Evolutionary conservation across 1,140 invertebrate genomes (phyloP).

Genomic region (Cepaea nemoralis): DNA sequence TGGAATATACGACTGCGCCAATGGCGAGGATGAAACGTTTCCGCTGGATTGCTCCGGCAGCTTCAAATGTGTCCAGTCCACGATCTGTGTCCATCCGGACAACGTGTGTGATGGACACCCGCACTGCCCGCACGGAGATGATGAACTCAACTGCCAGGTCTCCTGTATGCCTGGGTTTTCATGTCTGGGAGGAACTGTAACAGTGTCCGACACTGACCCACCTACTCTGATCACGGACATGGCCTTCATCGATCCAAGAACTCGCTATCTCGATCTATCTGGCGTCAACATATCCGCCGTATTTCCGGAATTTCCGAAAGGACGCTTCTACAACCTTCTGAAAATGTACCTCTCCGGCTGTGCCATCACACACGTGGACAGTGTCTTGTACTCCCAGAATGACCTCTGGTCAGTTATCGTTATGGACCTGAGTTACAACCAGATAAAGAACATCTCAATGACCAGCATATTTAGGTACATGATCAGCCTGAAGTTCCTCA

Average conservation of each 20-base stretch:
- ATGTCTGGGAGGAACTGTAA: neutral
- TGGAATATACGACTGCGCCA: constrained; percentile 14
- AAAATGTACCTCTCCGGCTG: constrained; percentile 8
- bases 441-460: neutral
- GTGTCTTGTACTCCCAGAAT: constrained; percentile 6
- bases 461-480: constrained; percentile 25
- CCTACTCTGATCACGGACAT: neutral
- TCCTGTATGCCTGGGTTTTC: constrained; percentile 1
- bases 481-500: constrained; percentile 17
- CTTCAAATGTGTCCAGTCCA: constrained; percentile 6
- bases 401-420: constrained; percentile 11
- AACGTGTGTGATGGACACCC: constrained; percentile 26
- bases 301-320: constrained; percentile 27
- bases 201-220: neutral
- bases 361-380: constrained; percentile 10
- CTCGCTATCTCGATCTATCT: constrained; percentile 22
- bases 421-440: constrained; percentile 6
- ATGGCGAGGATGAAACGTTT: constrained; percentile 19
- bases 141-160: constrained; percentile 17
- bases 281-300: constrained; percentile 15
- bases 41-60: neutral
- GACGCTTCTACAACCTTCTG: constrained; percentile 10
- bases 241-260: constrained; percentile 6
- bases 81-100: constrained; percentile 22
- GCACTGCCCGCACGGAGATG: constrained; percentile 31